A percentile compares a stretch with the other conserved stretches of the same genome.
Conservation (phyloP, 2,888 invertebrate genomes). For the Agrochola macilenta region DNA sequence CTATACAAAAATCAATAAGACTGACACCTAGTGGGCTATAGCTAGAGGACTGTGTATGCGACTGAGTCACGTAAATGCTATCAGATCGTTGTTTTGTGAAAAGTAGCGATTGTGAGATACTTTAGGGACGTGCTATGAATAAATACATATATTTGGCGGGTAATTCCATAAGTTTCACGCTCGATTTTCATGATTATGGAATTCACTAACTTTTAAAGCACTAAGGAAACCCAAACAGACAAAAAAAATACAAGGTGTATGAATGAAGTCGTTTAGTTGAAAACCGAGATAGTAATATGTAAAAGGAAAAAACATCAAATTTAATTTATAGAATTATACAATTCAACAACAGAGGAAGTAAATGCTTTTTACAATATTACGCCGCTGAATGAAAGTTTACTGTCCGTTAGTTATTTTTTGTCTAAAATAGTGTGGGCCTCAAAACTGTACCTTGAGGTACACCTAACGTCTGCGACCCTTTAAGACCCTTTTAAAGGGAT, state of each 20-base stretch:
- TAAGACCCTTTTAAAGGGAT: background rate
- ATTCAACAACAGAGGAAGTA: background rate
- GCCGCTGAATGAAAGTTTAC: slow-evolving; percentile 4
- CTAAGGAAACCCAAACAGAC: slow-evolving; percentile 1
- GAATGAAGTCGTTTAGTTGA: slow-evolving; percentile 9
- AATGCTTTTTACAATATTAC: background rate
- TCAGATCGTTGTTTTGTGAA: slow-evolving; percentile 70
- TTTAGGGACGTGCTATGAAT: slow-evolving; percentile 64
- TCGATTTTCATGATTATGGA: slow-evolving; percentile 42
- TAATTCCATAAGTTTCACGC: slow-evolving; percentile 51
- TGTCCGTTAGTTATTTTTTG: background rate
- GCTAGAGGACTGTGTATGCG: slow-evolving; percentile 61
- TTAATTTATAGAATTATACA: background rate
- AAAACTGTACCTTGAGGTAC: slow-evolving; percentile 21
- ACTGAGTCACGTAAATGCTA: slow-evolving; percentile 68
- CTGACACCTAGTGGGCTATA: slow-evolving; percentile 68
- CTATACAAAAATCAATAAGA: slow-evolving; percentile 77
- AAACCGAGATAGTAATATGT: slow-evolving; percentile 9
- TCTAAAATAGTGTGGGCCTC: background rate
- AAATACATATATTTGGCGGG: slow-evolving; percentile 56
- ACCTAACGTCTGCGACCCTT: background rate
- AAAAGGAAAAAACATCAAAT: background rate
- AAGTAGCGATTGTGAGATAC: slow-evolving; percentile 69
- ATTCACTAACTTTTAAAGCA: slow-evolving; percentile 13
- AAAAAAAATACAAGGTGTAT: background rate